Evolutionary conservation across 2,888 invertebrate species (phyloP), one percentile per base, ranked within the genome.

Genomic region (Petrolisthes manimaculis): DNA sequence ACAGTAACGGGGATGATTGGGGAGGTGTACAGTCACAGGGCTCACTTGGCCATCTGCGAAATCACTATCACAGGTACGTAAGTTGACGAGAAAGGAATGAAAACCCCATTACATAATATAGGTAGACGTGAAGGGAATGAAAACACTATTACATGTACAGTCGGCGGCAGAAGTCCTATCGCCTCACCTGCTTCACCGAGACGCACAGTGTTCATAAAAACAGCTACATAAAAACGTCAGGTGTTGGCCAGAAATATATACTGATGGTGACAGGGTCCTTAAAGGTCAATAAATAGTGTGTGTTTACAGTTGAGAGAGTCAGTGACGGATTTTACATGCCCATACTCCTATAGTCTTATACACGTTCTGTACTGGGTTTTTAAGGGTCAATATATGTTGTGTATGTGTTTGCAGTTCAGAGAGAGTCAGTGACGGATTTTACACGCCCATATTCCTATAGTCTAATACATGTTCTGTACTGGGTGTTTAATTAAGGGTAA

Each of bases 41-140:
- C 71, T 4, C 84, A 79, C 84, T 61, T 88, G 67, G 83, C 88
- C 55, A 88, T 88, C 24, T 71, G 84, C 51, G 88, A 88, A 54
- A 88, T 88, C 51, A 88, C 88, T n/a, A 88, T 78, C 54, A 88
- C 88, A 84, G 88, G 88, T 88, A 55, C 24, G 37, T 14, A 71
- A 24, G 18, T 4, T 0, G 9, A 3, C 24, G 8, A n/a, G 18
- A 1, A n/a, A 24, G 24, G 24, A 14, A 71, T 21, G 9, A 6
- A 71, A 21, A 18, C 21, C 3, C 24, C 21, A 24, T 21, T n/a
- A 71, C 8, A 71, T 18, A 69, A 71, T 18, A 69, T 69, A 21
- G 3, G 67, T 18, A n/a, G n/a, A n/a, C 12, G 67, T 18, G 67
- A 67, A n/a, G n/a, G 67, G n/a, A n/a, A 67, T 12, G n/a, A n/a